Evolutionary conservation across 2,797 vertebrate species (phyloP).

Genomic region (Microchirus variegatus): DNA sequence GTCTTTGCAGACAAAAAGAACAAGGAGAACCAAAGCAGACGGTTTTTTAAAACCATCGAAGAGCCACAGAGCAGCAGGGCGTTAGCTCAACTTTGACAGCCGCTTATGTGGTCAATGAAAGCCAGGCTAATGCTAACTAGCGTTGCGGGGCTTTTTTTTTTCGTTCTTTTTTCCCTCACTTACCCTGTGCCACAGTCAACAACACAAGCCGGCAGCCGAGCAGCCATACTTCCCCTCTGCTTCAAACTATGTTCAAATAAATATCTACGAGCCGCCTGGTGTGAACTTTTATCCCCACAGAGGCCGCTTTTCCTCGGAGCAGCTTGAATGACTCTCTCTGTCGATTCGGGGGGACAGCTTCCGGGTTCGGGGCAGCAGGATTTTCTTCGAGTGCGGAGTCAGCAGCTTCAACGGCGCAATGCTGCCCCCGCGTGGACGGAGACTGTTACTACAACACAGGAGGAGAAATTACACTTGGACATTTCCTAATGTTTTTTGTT

Average conservation of each 20-base stretch:
- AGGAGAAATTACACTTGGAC: not conserved
- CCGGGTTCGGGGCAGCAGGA: slow-evolving; percentile 29
- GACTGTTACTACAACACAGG: not conserved
- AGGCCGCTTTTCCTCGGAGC: slow-evolving; percentile 8
- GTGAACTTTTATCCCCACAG: not conserved
- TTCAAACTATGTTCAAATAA: slow-evolving; percentile 1
- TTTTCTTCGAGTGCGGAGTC: slow-evolving; percentile 47
- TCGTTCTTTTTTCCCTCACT: slow-evolving; percentile 31
- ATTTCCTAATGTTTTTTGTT: too few relatives aligned
- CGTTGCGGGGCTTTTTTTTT: too few relatives aligned
- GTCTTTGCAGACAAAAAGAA: accelerated
- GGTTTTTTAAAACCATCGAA: not conserved
- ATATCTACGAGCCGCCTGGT: slow-evolving; percentile 2
- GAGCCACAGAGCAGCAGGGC: slow-evolving; percentile 47
- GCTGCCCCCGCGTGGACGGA: not conserved
- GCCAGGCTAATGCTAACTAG: slow-evolving; percentile 57
- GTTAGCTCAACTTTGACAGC: slow-evolving; percentile 71
- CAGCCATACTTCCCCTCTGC: slow-evolving; percentile 66
- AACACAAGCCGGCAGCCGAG: slow-evolving; percentile 89
- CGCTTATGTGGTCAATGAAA: slow-evolving; percentile 38
- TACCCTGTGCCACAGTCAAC: slow-evolving; percentile 91
- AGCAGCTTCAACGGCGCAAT: slow-evolving; percentile 9
- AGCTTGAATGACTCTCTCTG: slow-evolving; percentile 44
- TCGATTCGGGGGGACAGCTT: slow-evolving; percentile 5
- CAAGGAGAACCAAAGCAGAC: not conserved